phyloP scores from a whole-genome alignment of 2,113 vertebrate genomes.

The Galbula dea region DNA sequence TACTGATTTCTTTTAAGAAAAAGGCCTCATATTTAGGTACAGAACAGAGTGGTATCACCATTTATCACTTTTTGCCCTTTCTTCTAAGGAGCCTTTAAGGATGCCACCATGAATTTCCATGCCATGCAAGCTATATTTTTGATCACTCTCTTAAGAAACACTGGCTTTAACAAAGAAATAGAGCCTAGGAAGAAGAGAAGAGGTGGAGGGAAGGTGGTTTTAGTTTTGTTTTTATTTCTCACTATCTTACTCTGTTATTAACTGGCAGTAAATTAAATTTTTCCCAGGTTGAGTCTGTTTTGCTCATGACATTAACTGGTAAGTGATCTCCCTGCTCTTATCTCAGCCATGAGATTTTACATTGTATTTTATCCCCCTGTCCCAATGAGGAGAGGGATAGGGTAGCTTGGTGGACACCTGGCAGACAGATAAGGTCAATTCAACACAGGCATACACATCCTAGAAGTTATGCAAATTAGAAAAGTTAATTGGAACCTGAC shows the following conservation, averaged over 20 bases:
- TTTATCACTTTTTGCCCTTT: not conserved
- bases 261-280: not conserved
- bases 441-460: not conserved
- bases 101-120: not conserved
- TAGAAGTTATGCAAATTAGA: not conserved
- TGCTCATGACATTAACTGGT: not conserved
- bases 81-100: not conserved
- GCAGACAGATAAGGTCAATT: not conserved
- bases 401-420: not conserved
- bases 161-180: not conserved
- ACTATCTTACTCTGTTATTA: not conserved
- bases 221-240: not conserved
- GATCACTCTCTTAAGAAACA: not conserved
- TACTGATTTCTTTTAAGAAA: not conserved
- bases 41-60: not conserved
- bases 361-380: not conserved
- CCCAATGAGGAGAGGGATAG: not conserved
- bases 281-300: not conserved
- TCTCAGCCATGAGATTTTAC: not conserved
- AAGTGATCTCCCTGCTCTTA: not conserved
- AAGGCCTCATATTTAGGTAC: not conserved
- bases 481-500: not conserved
- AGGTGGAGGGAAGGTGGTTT: not conserved
- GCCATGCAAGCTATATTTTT: not conserved
- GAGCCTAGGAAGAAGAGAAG: not conserved